A percentile compares a stretch with the other conserved stretches of the same genome.
These are phyloP conservation scores for Heloderma charlesbogerti DNA, from an alignment of 2,113 vertebrate species.

Conservation along the genomic window DNA sequence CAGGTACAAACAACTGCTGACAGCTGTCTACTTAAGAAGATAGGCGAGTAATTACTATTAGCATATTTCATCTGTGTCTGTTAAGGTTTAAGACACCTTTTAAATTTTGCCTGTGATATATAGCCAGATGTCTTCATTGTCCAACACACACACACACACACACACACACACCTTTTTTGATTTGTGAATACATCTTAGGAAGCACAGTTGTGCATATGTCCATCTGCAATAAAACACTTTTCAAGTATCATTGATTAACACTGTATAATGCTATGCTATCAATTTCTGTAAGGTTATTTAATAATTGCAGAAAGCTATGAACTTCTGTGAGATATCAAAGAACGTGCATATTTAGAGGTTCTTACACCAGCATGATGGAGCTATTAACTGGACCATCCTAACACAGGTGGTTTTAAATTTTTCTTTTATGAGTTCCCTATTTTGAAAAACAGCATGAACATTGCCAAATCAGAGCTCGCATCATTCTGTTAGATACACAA, in stretches of 20 bases:
- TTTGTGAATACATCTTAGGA: neutral
- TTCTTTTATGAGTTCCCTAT: neutral
- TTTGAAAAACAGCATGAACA: neutral
- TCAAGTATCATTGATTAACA: constrained; percentile 21
- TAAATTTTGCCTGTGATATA: constrained; percentile 61
- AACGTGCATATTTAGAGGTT: neutral
- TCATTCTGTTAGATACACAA: neutral
- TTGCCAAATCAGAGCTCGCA: neutral
- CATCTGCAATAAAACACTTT: constrained; percentile 6
- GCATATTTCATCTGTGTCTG: neutral
- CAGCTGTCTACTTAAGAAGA: constrained; percentile 5
- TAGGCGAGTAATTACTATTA: neutral
- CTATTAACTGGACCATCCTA: neutral
- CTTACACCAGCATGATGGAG: neutral
- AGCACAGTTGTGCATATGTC: neutral
- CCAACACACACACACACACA: accelerated
- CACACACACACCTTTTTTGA: neutral
- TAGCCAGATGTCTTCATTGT: constrained; percentile 46
- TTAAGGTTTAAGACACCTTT: neutral
- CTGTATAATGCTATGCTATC: neutral
- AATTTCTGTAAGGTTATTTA: neutral
- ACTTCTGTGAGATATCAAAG: neutral
- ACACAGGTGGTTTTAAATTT: neutral
- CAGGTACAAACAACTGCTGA: constrained; percentile 25
- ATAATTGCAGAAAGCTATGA: neutral